Base-by-base conservation (phyloP, 1,140 invertebrate species). In the Pantala flavescens region DNA sequence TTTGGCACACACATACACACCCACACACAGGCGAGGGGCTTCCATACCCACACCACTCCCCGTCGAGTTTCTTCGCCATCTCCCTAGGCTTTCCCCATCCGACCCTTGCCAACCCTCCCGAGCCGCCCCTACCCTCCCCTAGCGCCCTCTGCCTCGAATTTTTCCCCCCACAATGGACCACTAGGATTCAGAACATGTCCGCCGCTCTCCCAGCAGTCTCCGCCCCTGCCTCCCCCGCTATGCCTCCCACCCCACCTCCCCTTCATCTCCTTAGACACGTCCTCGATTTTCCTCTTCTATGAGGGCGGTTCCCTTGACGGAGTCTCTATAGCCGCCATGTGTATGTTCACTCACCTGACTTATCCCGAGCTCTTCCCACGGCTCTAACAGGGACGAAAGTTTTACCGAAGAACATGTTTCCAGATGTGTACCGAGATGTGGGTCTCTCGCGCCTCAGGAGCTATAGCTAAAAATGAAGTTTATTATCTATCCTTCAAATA, bases 121-220 rank as follows among this genome's bases (percentile, higher is more conserved):
- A 7, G 16, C n/a, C 49, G 49, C 49, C 49, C 49, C 49, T 21
- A 14, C 49, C 49, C 49, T 63, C 49, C 49, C 49, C 16, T 21
- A 21, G 49, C 49, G 49, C 49, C 49, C 49, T 63, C 49, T 63
- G 49, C 49, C 49, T 63, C 49, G 49, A 63, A 63, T 63, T 63
- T 63, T 63, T 63, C 14, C 49, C 49, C 49, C 49, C 49, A 63
- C 49, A 63, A 63, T 63, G 49, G 49, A 63, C 49, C 49, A 63
- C 49, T 63, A 63, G 49, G 49, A 63, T 63, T 63, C 49, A 63
- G 49, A 63, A 63, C 49, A 63, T 63, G 49, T 63, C 49, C 49
- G 49, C 49, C 49, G 49, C 49, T 63, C 49, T 63, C 49, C 49
- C 49, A 63, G 49, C n/a, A 63, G 49, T 63, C 49, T 63, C 49